Conservation (phyloP, 2,888 invertebrate genomes). For the Caenorhabditis macrosperma region DNA sequence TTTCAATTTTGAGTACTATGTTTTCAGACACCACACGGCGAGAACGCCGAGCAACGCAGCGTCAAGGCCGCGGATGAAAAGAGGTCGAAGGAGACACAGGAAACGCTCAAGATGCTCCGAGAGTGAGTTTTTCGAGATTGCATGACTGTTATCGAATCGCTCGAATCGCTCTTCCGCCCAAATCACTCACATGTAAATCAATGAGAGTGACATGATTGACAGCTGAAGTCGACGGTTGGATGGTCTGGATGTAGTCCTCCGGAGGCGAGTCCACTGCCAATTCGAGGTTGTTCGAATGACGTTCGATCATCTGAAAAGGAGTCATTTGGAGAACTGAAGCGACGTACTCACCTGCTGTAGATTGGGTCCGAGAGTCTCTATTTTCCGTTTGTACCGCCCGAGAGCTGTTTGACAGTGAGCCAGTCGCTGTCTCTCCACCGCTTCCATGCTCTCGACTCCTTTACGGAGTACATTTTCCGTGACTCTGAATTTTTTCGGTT, state of each 20-base stretch:
- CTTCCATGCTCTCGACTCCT: constrained; percentile 71
- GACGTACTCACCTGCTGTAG: constrained; percentile 62
- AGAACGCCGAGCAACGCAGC: too few species aligned
- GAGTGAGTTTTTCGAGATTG: too few species aligned
- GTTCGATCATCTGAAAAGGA: constrained; percentile 69
- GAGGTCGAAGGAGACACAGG: too few species aligned
- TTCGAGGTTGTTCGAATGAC: constrained; percentile 68
- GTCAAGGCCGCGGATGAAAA: too few species aligned
- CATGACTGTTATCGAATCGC: too few species aligned
- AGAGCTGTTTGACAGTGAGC: constrained; percentile 73
- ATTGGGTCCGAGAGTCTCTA: constrained; percentile 71
- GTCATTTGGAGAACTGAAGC: background rate
- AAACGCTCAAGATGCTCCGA: background rate
- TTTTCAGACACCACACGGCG: too few species aligned
- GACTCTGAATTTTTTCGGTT: constrained; percentile 48
- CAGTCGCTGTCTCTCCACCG: constrained; percentile 72
- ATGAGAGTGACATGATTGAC: constrained; percentile 60
- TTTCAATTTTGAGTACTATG: too few species aligned
- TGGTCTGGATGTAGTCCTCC: constrained; percentile 64
- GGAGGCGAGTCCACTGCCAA: constrained; percentile 65
- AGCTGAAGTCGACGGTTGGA: constrained; percentile 69
- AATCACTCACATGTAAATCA: constrained; percentile 44
- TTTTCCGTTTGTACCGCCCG: constrained; percentile 72
- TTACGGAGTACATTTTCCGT: constrained; percentile 68
- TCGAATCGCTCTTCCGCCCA: background rate